These are phyloP conservation scores for Frieseomelitta varia DNA, from an alignment of 1,140 invertebrate species.

Conservation along the genomic window DNA sequence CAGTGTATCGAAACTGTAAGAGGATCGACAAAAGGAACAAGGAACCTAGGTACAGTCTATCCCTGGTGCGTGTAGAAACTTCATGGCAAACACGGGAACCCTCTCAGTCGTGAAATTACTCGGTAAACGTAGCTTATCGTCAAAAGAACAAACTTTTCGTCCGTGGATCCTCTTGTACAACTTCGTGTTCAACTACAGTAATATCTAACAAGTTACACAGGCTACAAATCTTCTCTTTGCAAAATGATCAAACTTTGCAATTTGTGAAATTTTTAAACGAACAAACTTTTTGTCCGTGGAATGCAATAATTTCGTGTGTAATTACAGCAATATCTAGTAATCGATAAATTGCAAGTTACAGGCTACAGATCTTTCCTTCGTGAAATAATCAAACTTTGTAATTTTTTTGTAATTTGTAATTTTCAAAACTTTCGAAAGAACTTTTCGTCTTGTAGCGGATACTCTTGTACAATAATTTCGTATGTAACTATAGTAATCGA, in stretches of 20 bases:
- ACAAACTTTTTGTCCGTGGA: too few species aligned
- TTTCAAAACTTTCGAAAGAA: too few species aligned
- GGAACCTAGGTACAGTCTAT: background rate
- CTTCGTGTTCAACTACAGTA: background rate
- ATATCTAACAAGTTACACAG: background rate
- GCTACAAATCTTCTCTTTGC: background rate
- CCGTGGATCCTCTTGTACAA: too few species aligned
- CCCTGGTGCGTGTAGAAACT: background rate
- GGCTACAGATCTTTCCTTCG: too few species aligned
- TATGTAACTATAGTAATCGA: too few species aligned
- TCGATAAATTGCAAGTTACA: too few species aligned
- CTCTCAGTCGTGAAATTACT: conserved; percentile 18
- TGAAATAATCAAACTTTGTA: too few species aligned
- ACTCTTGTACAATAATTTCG: background rate
- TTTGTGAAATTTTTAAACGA: background rate
- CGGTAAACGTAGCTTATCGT: background rate
- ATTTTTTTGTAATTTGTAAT: too few species aligned
- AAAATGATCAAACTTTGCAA: background rate
- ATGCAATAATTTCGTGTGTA: too few species aligned
- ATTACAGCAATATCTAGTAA: too few species aligned
- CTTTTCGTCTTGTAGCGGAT: too few species aligned
- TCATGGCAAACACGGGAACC: conserved; percentile 15
- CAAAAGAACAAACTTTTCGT: background rate
- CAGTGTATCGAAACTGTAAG: background rate
- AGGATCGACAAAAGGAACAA: background rate